Conservation (phyloP, 2,888 invertebrate species). For the Ceratothoa steindachneri region DNA sequence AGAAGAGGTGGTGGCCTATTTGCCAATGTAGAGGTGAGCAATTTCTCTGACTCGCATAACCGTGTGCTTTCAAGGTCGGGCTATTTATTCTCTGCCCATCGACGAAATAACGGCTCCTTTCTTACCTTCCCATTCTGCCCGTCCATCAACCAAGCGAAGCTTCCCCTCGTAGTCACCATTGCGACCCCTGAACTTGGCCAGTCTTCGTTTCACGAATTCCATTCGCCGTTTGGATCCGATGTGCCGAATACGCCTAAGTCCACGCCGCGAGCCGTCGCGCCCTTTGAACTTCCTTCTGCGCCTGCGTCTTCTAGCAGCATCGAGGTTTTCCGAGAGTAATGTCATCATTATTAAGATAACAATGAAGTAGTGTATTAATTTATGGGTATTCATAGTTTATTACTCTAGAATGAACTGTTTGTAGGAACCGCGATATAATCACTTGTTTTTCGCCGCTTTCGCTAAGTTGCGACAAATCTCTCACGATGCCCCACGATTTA, state of each 20-base stretch:
- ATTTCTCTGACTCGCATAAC: no score
- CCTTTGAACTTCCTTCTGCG: conserved; percentile 22
- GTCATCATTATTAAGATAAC: conserved; percentile 18
- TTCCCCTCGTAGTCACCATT: conserved; percentile 20
- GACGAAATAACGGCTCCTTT: no score
- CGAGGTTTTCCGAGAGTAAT: conserved; percentile 25
- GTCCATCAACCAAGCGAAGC: conserved; percentile 33
- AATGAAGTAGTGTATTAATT: neutral
- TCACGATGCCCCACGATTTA: no score
- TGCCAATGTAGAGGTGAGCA: no score
- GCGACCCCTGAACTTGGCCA: conserved; percentile 20
- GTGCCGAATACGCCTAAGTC: conserved; percentile 27
- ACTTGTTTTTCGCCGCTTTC: no score
- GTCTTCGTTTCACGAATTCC: conserved; percentile 36
- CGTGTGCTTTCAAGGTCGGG: no score
- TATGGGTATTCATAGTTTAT: neutral
- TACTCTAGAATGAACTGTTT: no score
- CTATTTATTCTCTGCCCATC: no score
- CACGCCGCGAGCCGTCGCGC: conserved; percentile 1
- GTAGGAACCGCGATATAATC: no score
- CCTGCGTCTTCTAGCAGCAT: conserved; percentile 24
- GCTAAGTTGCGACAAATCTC: no score
- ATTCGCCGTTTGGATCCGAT: conserved; percentile 20
- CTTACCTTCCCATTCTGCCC: conserved; percentile 44
- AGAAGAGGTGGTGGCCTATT: no score